These are phyloP conservation scores for Yponomeuta sedellus DNA, from an alignment of 2,888 invertebrate genomes.

Conservation along the genomic window DNA sequence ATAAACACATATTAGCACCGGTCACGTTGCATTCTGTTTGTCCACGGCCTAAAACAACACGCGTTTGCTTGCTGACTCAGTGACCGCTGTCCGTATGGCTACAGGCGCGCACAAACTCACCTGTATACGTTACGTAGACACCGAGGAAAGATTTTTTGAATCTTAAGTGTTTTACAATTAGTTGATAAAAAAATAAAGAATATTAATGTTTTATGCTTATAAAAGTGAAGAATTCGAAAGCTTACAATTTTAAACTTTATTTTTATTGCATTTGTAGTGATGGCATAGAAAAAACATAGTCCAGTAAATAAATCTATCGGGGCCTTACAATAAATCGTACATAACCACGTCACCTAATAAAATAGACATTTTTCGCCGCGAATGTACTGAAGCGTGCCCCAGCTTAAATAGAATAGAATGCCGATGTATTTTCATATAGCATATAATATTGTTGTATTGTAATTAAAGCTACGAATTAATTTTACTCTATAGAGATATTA, in stretches of 20 bases:
- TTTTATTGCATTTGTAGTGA: no score
- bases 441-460: constrained; percentile 63
- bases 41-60: constrained; percentile 72
- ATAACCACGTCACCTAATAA: not conserved
- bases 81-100: constrained; percentile 34
- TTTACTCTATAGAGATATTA: constrained; percentile 69
- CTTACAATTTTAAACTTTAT: no score
- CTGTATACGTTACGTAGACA: not conserved
- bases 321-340: no score
- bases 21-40: constrained; percentile 71
- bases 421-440: constrained; percentile 58
- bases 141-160: no score
- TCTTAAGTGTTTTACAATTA: no score
- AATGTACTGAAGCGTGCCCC: constrained; percentile 58
- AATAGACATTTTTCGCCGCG: constrained; percentile 29
- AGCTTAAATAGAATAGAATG: constrained; percentile 49
- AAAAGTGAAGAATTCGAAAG: no score
- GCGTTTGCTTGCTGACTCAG: constrained; percentile 71
- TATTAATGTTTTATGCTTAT: no score
- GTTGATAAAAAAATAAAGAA: no score
- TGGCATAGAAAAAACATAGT: no score
- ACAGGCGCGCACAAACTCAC: constrained; percentile 31
- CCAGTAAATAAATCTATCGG: no score
- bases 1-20: constrained; percentile 71
- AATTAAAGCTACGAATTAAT: constrained; percentile 66